Base-by-base conservation (phyloP, 2,113 vertebrate species). In the Muntiacus reevesi region DNA sequence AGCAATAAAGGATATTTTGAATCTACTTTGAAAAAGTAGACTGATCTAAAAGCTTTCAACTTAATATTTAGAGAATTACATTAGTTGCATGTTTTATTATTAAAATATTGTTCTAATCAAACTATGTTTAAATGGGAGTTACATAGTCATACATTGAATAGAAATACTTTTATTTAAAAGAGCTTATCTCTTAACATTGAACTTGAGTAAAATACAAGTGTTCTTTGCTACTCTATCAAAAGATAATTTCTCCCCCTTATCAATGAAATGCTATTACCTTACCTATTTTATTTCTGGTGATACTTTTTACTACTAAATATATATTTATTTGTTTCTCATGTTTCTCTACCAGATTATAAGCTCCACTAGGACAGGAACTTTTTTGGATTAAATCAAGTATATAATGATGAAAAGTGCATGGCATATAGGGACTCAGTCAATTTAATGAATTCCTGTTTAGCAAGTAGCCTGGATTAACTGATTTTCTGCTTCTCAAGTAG, bases 1-100 rank as follows among this genome's bases (percentile, higher is more conserved):
- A 62, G 21, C 25, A 52, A 28, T 62, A 90, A 85, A 81, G 15
- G n/a, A 71, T 54, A 90, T 3, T n/a, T 40, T 36, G 21, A 91
- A 89, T 74, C 7, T 87, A 79, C 47, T 74, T 97, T 92, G 47
- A 57, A 76, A 95, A 79, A 62, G 14, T n/a, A 87, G 21, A 88
- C 59, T 82, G 67, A 89, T 89, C 25, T 88, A 94, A 85, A 96
- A 81, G 1, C n/a, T 54, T 67, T 74, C 8, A 84, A 19, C 10
- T 67, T 54, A 78, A 30, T 67, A 47, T 83, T 67, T 87, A 94
- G 62, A 59, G 8, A 14, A 8, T 30, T 47, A 30, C 7, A 8
- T 78, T 83, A 40, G 12, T 36, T 95, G 30, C 3, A 87, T 43
- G 15, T 52, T 25, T 86, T 81, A 28, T 54, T 96, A 88, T 21